Conservation (phyloP, 2,888 invertebrate species). For the Chesias legatella region DNA sequence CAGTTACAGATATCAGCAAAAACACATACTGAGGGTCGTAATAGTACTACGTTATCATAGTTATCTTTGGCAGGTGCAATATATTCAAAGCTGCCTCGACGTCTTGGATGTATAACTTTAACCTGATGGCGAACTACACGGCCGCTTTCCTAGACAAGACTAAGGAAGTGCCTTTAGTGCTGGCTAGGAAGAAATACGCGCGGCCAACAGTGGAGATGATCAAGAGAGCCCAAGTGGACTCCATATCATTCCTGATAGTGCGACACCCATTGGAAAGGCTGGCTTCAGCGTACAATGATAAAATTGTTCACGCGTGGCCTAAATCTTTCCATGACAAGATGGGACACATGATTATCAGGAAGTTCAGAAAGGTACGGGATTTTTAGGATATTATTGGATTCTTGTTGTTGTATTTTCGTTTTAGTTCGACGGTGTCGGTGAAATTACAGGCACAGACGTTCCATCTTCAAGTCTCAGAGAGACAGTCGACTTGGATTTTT, state of each 20-base stretch:
- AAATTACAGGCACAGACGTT: no score
- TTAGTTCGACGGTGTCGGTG: no score
- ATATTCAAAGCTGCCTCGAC: constrained; percentile 93
- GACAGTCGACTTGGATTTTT: no score
- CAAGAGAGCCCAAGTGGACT: constrained; percentile 86
- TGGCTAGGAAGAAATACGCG: constrained; percentile 90
- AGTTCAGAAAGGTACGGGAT: constrained; percentile 82
- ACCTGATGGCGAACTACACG: constrained; percentile 90
- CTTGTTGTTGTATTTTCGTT: no score
- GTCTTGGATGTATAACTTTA: constrained; percentile 96
- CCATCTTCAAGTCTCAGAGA: no score
- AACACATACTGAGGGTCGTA: no score
- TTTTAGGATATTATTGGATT: no score
- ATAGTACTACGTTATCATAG: no score
- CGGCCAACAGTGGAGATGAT: constrained; percentile 87
- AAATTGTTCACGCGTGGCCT: constrained; percentile 90
- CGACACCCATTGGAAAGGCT: constrained; percentile 89
- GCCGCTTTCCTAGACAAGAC: constrained; percentile 88
- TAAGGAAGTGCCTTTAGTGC: constrained; percentile 87
- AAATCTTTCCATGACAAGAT: constrained; percentile 90
- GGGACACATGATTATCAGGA: constrained; percentile 87
- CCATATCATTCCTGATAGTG: constrained; percentile 89
- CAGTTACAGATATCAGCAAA: no score
- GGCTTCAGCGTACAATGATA: constrained; percentile 91
- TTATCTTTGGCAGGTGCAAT: constrained; percentile 82